Base-by-base conservation (phyloP, 1,140 invertebrate genomes). In the Polyergus mexicanus region DNA sequence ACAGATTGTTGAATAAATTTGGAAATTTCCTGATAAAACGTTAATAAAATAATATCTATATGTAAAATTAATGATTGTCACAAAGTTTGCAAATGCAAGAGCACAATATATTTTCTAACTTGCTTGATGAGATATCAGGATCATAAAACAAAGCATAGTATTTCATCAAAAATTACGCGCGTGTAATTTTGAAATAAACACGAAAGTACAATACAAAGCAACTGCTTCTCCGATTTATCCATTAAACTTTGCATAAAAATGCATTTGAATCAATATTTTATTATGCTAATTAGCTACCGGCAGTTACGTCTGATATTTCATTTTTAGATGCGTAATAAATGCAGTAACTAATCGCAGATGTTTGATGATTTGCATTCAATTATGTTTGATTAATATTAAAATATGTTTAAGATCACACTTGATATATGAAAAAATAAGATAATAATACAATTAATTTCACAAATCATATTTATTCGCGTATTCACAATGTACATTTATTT, bases 251-350 rank as follows among this genome's bases (percentile, higher is more conserved):
- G n/a, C n/a, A n/a, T n/a, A n/a, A n/a, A n/a, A n/a, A n/a, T n/a
- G n/a, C n/a, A n/a, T n/a, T n/a, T n/a, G n/a, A n/a, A n/a, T 58
- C 38, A 22, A 60, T 83, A 72, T 83, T 83, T 83, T 58, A 60
- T 54, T 35, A 83, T 72, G 58, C 54, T 83, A 83, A 83, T 28
- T 28, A 28, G 25, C 25, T 28, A 28, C 51, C n/a, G 13, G 4
- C 28, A 32, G 56, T 83, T 83, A 83, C 2, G 11, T 25, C n/a
- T 28, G 38, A 58, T 35, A 83, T 60, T 72, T 83, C 60, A 72
- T 83, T 83, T 72, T 19, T 72, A 54, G 28, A n/a, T n/a, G 11
- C 54, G 25, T 44, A 38, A 41, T n/a, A 60, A 16, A 72, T 47
- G 78, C 38, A n/a, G 47, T 19, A 11, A 58, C 7, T 76, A 25